These are phyloP conservation scores for Silurus asotus DNA, from an alignment of 2,113 vertebrate species.

Conservation along the genomic window DNA sequence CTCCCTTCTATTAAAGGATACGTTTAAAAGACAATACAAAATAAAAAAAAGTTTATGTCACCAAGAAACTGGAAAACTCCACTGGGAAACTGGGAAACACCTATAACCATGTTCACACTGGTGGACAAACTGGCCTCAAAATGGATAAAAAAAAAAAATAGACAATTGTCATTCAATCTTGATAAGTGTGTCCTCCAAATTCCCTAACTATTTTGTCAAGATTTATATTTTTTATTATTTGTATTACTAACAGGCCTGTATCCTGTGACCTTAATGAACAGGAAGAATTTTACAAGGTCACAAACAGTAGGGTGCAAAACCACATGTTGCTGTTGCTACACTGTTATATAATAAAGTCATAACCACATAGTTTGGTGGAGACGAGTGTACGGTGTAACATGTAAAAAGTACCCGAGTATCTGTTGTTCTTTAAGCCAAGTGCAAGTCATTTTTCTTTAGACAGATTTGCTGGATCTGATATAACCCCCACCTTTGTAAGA, in stretches of 20 bases:
- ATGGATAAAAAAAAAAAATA: no score
- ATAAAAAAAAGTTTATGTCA: background rate
- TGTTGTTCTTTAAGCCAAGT: background rate
- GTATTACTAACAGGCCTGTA: background rate
- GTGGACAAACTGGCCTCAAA: no score
- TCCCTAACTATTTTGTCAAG: no score
- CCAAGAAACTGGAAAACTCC: no score
- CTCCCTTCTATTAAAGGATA: background rate
- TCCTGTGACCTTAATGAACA: background rate
- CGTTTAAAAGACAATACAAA: background rate
- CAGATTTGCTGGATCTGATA: background rate
- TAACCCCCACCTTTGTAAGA: background rate
- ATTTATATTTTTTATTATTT: background rate
- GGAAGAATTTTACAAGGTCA: background rate
- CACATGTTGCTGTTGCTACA: background rate
- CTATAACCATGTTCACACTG: no score
- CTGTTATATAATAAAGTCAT: constrained; percentile 3
- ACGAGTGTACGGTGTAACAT: background rate
- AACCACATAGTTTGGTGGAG: background rate
- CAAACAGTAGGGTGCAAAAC: background rate
- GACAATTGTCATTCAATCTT: no score
- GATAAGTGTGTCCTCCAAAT: no score
- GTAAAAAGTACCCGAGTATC: background rate
- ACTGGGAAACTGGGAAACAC: no score
- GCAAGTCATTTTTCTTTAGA: background rate